Percentiles rank a stretch among this genome's conserved stretches.
Evolutionary conservation across 2,797 vertebrate species (phyloP).

Genomic region (Hemibagrus guttatus): DNA sequence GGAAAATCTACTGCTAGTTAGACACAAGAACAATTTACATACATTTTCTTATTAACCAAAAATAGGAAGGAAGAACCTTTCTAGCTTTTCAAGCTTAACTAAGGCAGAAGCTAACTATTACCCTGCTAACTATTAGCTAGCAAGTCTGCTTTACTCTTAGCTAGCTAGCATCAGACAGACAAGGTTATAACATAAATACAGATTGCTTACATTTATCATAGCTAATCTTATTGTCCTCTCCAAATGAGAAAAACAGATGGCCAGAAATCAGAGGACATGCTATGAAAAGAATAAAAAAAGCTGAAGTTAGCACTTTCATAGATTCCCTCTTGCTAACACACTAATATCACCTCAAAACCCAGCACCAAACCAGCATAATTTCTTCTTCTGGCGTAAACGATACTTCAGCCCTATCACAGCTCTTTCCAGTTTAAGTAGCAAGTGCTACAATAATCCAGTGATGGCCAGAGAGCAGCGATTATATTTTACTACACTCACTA

Average conservation of each 20-base stretch:
- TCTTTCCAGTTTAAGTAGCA: background rate
- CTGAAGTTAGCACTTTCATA: slow-evolving; percentile 10
- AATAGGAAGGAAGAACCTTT: background rate
- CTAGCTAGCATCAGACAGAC: background rate
- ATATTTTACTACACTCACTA: slow-evolving; percentile 36
- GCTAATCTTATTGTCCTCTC: slow-evolving; percentile 24
- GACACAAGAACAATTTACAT: background rate
- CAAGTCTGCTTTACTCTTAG: background rate
- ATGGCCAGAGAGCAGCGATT: slow-evolving; percentile 9
- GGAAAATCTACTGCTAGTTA: background rate
- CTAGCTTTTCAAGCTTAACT: background rate
- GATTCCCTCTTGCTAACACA: background rate
- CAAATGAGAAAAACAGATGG: slow-evolving; percentile 46
- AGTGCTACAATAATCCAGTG: slow-evolving; percentile 19
- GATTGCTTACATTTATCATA: slow-evolving; percentile 3
- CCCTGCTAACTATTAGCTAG: background rate
- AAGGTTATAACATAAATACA: background rate
- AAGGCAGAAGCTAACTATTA: background rate
- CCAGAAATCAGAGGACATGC: slow-evolving; percentile 20
- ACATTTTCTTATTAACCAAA: background rate
- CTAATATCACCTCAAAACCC: background rate
- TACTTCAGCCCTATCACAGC: background rate
- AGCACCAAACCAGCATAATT: background rate
- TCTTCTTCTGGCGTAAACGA: background rate
- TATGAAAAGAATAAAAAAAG: slow-evolving; percentile 32